Evolutionary conservation across 2,888 invertebrate species (phyloP), one percentile per base, ranked within the genome.

Genomic region (Dexiosoma caninum): DNA sequence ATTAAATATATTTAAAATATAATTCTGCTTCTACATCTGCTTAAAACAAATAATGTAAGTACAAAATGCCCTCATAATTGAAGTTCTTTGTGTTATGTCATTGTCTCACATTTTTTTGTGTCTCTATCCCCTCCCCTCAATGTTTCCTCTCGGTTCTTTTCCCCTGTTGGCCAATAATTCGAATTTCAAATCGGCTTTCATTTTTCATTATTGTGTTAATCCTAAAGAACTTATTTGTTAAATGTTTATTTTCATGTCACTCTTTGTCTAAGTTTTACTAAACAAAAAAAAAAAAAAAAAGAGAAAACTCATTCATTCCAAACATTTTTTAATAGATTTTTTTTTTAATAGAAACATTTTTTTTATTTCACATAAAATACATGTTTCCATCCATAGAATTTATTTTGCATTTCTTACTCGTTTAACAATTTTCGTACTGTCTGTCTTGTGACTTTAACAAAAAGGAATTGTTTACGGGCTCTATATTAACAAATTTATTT

Each of bases 1-100:
- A 30, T 42, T 14, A 53, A 21, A 70, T 62, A 55, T 40, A 42
- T 42, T n/a, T n/a, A n/a, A n/a, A n/a, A 66, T 59, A 59, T 21
- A 27, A 62, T 32, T 30, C 30, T 53, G 51, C 23, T 75, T 14
- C 44, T 74, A 51, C 62, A 74, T 59, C 76, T 77, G 59, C 62
- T 75, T 81, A 46, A 49, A 70, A 77, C 3, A 27, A 78, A 83
- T 86, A 83, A 87, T 87, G 87, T 87, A 87, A 87, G 87, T 87
- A 87, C 87, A 85, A 86, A 85, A 85, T 84, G 85, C 85, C 85
- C 84, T 66, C 37, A 67, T 35, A 57, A 27, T 19, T n/a, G 30
- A 62, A 53, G 55, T 46, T 57, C 67, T 59, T 37, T 62, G 51
- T 78, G 62, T 49, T 74, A 60, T 78, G 64, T 78, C 70, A 64